These are phyloP conservation scores for Spea hammondii DNA, from an alignment of 2,797 vertebrate species.

Conservation along the genomic window DNA sequence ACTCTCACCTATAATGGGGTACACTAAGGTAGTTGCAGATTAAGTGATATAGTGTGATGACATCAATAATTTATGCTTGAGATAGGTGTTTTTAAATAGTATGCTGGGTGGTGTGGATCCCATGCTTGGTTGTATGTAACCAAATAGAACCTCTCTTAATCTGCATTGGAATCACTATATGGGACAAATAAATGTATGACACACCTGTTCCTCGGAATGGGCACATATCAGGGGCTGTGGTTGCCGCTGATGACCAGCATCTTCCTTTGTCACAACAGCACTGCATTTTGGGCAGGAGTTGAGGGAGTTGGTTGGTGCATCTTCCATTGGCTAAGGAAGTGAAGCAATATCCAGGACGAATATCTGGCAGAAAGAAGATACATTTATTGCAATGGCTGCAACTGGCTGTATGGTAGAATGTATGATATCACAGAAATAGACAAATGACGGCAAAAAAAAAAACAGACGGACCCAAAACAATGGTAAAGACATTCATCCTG, in stretches of 20 bases:
- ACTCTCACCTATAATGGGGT: no score
- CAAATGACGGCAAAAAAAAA: background rate
- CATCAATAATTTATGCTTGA: no score
- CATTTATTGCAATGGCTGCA: background rate
- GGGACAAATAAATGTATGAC: slow-evolving; percentile 21
- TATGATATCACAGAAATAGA: background rate
- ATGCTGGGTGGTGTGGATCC: no score
- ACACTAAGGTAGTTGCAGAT: no score
- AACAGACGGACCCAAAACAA: no score
- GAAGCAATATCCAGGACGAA: slow-evolving; percentile 87
- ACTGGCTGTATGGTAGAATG: no score
- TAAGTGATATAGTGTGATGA: no score
- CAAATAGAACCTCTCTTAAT: no score
- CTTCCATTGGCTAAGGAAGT: slow-evolving; percentile 79
- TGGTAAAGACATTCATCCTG: no score
- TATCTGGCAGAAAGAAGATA: slow-evolving; percentile 69
- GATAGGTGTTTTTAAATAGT: no score
- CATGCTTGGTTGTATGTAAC: no score
- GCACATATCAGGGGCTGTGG: slow-evolving; percentile 82
- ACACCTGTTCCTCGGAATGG: slow-evolving; percentile 88
- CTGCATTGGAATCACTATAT: no score
- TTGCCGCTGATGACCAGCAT: slow-evolving; percentile 82
- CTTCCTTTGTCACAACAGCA: slow-evolving; percentile 89
- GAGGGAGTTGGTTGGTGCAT: slow-evolving; percentile 83
- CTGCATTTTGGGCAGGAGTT: slow-evolving; percentile 84